Evolutionary conservation across 2,113 vertebrate species (phyloP), one percentile per base, ranked within the genome.

Genomic region (Cochlearius cochlearius): DNA sequence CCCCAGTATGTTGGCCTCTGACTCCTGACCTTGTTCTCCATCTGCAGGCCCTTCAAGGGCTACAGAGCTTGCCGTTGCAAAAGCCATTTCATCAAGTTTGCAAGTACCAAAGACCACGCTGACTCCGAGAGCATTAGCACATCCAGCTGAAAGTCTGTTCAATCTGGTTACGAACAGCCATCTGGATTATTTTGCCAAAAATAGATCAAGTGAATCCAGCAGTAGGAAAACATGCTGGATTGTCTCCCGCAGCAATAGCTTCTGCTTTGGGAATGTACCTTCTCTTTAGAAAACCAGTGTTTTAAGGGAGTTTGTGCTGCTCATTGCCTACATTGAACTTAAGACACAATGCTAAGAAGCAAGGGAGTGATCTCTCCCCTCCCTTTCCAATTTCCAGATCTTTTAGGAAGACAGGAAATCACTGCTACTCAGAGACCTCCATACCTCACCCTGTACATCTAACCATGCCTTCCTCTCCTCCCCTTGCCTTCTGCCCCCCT

Each of bases 181-280:
- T 86, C 67, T 55, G 87, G 88, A 94, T 96, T 97, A 97, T 29
- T 77, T 93, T 32, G 27, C 68, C 86, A 92, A 92, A 94, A 96
- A 94, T 93, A 96, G 73, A 84, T 19, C 73, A 38, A 90, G 41
- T 41, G 49, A 89, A 82, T 85, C 66, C 68, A 64, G 29, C 15
- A 18, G 60, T 1, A 95, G 39, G n/a, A 76, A 88, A 69, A 72
- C 62, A 53, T 3, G 11, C 20, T 11, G 4, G 53, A 84, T 49
- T 62, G 27, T 15, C 59, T 83, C 41, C 36, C 1, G 0, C 56
- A 84, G 53, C n/a, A 74, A 68, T 3, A 88, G 55, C 38, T 80
- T 56, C 50, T 39, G 26, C 16, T 79, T 68, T 11, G 45, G n/a
- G 50, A 88, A 69, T 15, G 19, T 2, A 88, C 32, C 38, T 71